phyloP scores from a whole-genome alignment of 64 coral and sea anemone genomes.

The Stylophora pistillata region DNA sequence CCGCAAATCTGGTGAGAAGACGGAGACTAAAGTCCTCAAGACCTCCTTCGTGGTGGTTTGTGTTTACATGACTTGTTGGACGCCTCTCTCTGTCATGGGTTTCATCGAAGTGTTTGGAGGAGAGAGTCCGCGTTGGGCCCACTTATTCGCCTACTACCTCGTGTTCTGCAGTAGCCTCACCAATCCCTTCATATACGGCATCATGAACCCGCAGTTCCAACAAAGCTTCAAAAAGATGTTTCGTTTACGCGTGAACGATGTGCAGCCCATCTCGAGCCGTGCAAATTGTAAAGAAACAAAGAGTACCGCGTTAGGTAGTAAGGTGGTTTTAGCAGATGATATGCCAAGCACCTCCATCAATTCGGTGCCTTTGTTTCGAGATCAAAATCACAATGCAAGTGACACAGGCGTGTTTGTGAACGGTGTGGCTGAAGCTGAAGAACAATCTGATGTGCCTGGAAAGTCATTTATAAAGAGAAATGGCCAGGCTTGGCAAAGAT shows the following conservation, averaged over 20 bases:
- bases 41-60: conserved; percentile 62
- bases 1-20: not conserved
- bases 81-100: conserved; percentile 57
- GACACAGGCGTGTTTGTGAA: not conserved
- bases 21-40: conserved; percentile 49
- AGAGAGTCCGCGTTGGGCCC: not conserved
- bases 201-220: conserved; percentile 66
- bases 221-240: conserved; percentile 46
- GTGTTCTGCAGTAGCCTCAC: conserved; percentile 75
- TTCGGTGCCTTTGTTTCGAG: not conserved
- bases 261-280: conserved; percentile 10
- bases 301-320: not conserved
- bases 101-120: conserved; percentile 40
- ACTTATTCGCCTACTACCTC: conserved; percentile 51
- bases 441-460: not conserved
- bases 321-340: not conserved
- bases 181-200: conserved; percentile 76
- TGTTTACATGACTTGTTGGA: conserved; percentile 68
- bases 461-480: not conserved
- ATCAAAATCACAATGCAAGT: not conserved
- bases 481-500: not conserved
- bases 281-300: not conserved
- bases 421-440: not conserved
- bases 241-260: not conserved
- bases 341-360: not conserved